Percentiles rank a stretch among this genome's conserved stretches.
These are phyloP conservation scores for Falco naumanni DNA, from an alignment of 2,797 vertebrate species.

Conservation along the genomic window DNA sequence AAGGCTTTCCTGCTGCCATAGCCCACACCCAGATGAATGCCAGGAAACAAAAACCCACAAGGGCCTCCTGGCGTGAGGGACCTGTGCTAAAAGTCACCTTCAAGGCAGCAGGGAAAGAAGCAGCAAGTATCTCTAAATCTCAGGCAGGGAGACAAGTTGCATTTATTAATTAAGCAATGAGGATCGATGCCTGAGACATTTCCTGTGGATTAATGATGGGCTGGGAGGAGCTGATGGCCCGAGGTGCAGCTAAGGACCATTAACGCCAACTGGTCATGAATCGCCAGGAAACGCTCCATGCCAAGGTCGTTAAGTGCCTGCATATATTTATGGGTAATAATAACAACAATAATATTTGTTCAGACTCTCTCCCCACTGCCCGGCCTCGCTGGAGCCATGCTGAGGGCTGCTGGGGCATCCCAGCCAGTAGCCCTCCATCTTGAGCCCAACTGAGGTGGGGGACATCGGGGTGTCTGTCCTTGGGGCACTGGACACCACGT, in stretches of 20 bases:
- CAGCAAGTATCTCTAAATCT: conserved; percentile 47
- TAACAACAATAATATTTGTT: conserved; percentile 59
- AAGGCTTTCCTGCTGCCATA: not conserved
- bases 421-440: not conserved
- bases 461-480: not conserved
- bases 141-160: conserved; percentile 46
- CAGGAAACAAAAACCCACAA: not conserved
- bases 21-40: not conserved
- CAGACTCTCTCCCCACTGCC: not conserved
- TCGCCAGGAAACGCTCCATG: conserved; percentile 65
- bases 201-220: conserved; percentile 72
- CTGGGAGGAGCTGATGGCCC: conserved; percentile 69
- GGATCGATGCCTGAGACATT: conserved; percentile 68
- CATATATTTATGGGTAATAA: conserved; percentile 58
- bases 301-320: conserved; percentile 71
- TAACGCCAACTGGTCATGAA: conserved; percentile 71
- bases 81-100: conserved; percentile 52
- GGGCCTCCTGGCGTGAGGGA: not conserved
- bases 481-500: rapidly evolving
- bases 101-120: conserved; percentile 39
- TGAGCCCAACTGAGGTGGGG: not conserved
- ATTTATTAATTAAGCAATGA: conserved; percentile 76
- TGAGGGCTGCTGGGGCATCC: not conserved
- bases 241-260: conserved; percentile 72
- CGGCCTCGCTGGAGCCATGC: not conserved